Evolutionary conservation across 2,797 vertebrate genomes (phyloP).

Genomic region (Sphenopsis melanotis): DNA sequence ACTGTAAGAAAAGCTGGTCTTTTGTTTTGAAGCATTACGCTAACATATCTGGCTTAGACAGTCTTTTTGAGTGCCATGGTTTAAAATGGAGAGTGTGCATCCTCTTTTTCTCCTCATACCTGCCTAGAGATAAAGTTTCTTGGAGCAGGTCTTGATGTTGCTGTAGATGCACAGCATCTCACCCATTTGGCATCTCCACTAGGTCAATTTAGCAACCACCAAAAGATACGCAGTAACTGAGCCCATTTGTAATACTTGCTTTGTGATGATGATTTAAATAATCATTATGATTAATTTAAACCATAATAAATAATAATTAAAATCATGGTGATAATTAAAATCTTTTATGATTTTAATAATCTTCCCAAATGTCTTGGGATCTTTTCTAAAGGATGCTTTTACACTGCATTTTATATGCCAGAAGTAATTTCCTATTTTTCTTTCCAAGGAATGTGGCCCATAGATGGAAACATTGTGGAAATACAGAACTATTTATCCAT

Average conservation of each 20-base stretch:
- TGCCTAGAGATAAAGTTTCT: not conserved
- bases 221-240: not conserved
- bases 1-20: not conserved
- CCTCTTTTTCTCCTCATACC: not conserved
- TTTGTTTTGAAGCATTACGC: conserved; percentile 2
- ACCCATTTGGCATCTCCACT: not conserved
- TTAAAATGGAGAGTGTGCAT: not conserved
- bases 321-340: not conserved
- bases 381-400: not conserved
- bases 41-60: not conserved
- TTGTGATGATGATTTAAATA: not conserved
- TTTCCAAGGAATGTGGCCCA: not conserved
- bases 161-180: not conserved
- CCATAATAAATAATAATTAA: not conserved
- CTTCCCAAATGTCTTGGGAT: not conserved
- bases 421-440: not conserved
- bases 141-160: not conserved
- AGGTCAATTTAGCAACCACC: not conserved
- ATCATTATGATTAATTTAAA: not conserved
- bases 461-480: not conserved
- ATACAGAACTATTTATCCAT: not conserved
- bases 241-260: not conserved
- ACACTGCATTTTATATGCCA: not conserved
- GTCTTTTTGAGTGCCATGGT: not conserved
- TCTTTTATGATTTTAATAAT: not conserved